Evolutionary conservation across 30 jellyfish, hydroid and myxozoan species (phyloP).

Genomic region (Aurelia aurita): DNA sequence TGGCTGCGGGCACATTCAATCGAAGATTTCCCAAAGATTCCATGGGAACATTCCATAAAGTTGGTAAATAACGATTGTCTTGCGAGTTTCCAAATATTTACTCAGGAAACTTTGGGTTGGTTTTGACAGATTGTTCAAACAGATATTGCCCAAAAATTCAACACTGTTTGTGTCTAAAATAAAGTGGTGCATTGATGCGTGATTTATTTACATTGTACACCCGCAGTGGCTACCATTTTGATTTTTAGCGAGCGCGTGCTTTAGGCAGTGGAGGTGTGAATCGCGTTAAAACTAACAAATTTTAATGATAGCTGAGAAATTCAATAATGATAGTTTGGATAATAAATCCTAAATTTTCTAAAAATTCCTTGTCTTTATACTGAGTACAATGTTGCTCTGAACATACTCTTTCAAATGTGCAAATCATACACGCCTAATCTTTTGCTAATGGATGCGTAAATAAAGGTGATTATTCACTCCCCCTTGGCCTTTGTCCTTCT

Average conservation of each 20-base stretch:
- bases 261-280: constrained; percentile 21
- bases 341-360: background rate
- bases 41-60: too few relatives aligned
- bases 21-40: too few relatives aligned
- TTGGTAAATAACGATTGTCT: too few relatives aligned
- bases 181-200: constrained; percentile 8
- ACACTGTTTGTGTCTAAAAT: constrained; percentile 6
- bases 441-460: constrained; percentile 63
- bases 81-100: too few relatives aligned
- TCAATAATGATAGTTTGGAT: too few relatives aligned
- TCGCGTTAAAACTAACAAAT: background rate
- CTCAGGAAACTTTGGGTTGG: background rate
- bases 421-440: constrained; percentile 34
- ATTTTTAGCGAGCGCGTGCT: constrained; percentile 9
- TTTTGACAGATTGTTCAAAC: constrained; percentile 17
- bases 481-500: constrained; percentile 72
- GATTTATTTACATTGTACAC: constrained; percentile 7
- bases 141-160: constrained; percentile 12
- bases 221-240: background rate
- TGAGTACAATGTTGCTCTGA: constrained; percentile 4
- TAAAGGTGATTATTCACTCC: constrained; percentile 42
- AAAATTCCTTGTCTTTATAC: constrained; percentile 4
- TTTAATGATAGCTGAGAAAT: constrained; percentile 8
- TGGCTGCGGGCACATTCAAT: too few relatives aligned
- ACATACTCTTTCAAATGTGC: constrained; percentile 13